These are phyloP conservation scores for Tragopan temminckii DNA, from an alignment of 2,797 vertebrate species.

Conservation along the genomic window DNA sequence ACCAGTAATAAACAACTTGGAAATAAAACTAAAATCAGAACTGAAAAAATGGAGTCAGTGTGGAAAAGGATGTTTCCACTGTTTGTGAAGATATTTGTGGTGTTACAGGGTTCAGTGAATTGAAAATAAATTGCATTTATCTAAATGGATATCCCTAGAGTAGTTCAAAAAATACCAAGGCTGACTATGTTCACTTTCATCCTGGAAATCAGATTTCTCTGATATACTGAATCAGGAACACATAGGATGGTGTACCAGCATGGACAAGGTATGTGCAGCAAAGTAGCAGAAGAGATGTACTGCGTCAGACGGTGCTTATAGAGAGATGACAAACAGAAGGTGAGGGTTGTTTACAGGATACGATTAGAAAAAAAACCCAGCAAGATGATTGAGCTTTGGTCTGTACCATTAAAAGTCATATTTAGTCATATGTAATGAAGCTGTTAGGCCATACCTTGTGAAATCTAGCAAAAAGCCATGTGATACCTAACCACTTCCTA, in stretches of 20 bases:
- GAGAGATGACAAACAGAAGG: background rate
- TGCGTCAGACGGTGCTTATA: background rate
- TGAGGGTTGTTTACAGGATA: background rate
- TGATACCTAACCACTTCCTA: background rate
- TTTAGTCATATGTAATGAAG: background rate
- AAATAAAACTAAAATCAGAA: background rate
- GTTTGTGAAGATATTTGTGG: background rate
- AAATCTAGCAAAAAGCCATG: background rate
- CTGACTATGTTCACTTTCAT: background rate
- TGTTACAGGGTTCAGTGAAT: background rate
- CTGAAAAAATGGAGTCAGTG: background rate
- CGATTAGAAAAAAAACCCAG: background rate
- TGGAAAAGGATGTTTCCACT: background rate
- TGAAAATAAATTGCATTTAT: background rate
- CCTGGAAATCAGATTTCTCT: background rate
- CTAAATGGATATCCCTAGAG: background rate
- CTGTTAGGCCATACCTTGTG: background rate
- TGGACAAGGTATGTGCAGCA: background rate
- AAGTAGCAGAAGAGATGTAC: background rate
- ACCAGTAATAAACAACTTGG: background rate
- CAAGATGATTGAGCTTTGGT: background rate
- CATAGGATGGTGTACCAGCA: background rate
- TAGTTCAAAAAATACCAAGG: background rate
- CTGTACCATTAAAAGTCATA: accelerated
- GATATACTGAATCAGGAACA: background rate